Percentiles rank a stretch among this genome's conserved stretches.
Conservation (phyloP, 1,140 invertebrate species). For the Probaryconus sp. region DNA sequence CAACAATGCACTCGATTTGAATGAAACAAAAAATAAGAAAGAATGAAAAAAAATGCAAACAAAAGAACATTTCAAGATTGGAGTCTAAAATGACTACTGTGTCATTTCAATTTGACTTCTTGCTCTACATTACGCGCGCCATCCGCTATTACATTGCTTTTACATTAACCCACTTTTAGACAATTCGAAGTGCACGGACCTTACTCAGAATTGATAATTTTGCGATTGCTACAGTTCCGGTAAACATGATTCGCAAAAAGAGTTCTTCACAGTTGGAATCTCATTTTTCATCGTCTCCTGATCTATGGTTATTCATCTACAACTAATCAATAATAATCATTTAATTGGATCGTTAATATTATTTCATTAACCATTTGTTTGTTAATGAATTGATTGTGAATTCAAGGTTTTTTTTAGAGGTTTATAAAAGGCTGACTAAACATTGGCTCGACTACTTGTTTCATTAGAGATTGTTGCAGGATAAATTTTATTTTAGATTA, state of each 20-base stretch:
- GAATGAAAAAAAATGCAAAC: conserved; percentile 23
- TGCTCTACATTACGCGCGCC: conserved; percentile 28
- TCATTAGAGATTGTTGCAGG: no score
- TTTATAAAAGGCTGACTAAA: no score
- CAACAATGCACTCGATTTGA: conserved; percentile 34
- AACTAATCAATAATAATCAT: no score
- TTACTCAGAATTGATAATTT: conserved; percentile 50
- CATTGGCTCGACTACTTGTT: no score
- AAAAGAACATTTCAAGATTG: conserved; percentile 34
- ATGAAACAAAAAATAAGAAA: conserved; percentile 23
- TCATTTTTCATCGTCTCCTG: no score
- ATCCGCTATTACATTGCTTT: conserved; percentile 58
- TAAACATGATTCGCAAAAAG: conserved; percentile 34
- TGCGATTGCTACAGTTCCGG: conserved; percentile 28
- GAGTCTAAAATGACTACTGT: conserved; percentile 44
- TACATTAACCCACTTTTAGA: conserved; percentile 61
- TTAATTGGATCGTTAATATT: no score
- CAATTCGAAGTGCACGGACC: conserved; percentile 32
- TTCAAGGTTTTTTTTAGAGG: no score
- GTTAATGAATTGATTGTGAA: no score
- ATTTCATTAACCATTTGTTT: no score
- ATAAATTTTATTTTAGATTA: no score
- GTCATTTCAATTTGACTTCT: conserved; percentile 50
- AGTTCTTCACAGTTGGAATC: conserved; percentile 5
- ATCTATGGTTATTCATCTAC: no score